phyloP scores from a whole-genome alignment of 2,797 vertebrate species.

The Acipenser oxyrinchus region DNA sequence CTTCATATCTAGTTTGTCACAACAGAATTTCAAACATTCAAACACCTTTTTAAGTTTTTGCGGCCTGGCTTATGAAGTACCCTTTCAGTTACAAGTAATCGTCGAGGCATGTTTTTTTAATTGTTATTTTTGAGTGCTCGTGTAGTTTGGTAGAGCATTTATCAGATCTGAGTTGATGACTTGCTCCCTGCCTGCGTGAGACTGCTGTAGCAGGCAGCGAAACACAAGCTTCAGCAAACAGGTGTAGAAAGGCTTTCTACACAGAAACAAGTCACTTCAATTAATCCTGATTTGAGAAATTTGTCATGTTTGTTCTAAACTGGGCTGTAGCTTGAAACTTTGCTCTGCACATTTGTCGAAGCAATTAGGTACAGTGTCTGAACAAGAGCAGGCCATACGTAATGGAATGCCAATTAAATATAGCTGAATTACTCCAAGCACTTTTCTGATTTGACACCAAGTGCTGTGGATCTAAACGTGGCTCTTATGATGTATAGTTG shows the following conservation, averaged over 20 bases:
- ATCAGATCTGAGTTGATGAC: too few relatives aligned
- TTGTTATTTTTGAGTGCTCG: too few relatives aligned
- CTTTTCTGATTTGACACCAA: neutral
- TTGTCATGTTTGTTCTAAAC: neutral
- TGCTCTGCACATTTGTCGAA: neutral
- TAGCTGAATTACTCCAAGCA: neutral
- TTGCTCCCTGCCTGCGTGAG: too few relatives aligned
- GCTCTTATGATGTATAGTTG: neutral
- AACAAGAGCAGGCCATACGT: neutral
- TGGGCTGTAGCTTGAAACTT: neutral
- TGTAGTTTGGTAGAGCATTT: too few relatives aligned
- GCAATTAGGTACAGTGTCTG: neutral
- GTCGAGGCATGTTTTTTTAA: too few relatives aligned
- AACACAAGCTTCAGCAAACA: neutral
- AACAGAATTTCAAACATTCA: too few relatives aligned
- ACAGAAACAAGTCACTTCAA: conserved; percentile 3
- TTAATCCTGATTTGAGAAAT: conserved; percentile 5
- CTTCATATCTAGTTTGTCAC: too few relatives aligned
- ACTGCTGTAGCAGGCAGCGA: neutral
- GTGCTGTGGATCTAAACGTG: neutral
- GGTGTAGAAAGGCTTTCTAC: neutral
- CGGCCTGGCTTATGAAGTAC: too few relatives aligned
- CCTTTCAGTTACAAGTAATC: too few relatives aligned
- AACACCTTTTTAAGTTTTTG: too few relatives aligned
- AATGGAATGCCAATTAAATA: neutral